Evolutionary conservation across 2,888 invertebrate species (phyloP), one percentile per base, ranked within the genome.

Genomic region (Trilocha varians): DNA sequence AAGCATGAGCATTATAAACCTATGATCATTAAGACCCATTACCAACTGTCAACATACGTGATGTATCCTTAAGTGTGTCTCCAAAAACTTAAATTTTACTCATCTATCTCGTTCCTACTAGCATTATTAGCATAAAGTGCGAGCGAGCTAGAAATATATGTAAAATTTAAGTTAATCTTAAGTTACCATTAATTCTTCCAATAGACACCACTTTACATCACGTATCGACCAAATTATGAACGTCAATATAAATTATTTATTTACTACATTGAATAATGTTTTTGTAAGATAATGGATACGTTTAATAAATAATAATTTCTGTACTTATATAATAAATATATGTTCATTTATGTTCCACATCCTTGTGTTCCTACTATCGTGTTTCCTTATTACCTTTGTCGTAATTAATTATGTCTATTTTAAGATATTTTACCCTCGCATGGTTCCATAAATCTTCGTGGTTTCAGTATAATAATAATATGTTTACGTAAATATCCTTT

Each of bases 1-100:
- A 94, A 88, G 94, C 93, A 91, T 94, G 91, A 93, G 82, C 71
- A 25, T 73, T 72, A 75, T 73, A 52, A 66, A 58, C 58, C 64
- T 65, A 59, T 65, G 72, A 66, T 65, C 57, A 62, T 60, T 75
- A 79, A 78, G 78, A 76, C 72, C 74, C 68, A 62, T 59, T 65
- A 70, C 68, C 73, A 75, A 58, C 71, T 65, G 62, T 65, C 49
- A 67, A 63, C 69, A 70, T 69, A 62, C 76, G 78, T 78, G 76
- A 75, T 74, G 68, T 53, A 62, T 62, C 66, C 62, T 58, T 9
- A 3, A 25, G 25, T 25, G 25, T 25, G 25, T 25, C 25, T 25
- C 8, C 25, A 25, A 11, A 25, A 11, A 25, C 25, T 25, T 25
- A 25, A 25, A 25, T 56, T 50, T 52, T 47, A 40, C 41, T 42